Evolutionary conservation across 2,888 invertebrate species (phyloP), one percentile per base, ranked within the genome.

Genomic region (Drosophila paramelanica): DNA sequence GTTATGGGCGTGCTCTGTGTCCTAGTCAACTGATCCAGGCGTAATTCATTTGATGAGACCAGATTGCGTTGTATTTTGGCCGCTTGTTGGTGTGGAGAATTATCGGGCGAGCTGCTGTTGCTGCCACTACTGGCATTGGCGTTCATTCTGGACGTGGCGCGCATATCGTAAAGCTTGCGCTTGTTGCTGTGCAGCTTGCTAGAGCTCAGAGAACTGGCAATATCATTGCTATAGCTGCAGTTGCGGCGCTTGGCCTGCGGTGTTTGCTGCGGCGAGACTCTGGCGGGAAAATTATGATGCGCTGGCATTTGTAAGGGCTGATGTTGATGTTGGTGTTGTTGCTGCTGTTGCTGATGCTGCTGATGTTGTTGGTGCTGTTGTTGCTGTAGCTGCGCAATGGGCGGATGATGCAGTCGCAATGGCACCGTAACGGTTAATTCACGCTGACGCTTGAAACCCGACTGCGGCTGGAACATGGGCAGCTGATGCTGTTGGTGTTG

Each of bases 181-280:
- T 91, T 91, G 66, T 84, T 89, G 5, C 67, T 71, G 27, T 86
- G 86, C 8, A 76, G 38, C 6, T 81, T 76, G 60, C 92, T 92
- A 1, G 92, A 92, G 57, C 92, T 92, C 0, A 92, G 76, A 0
- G 92, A 92, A 52, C 92, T 92, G 25, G 83, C 79, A 45, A 92
- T 92, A 57, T 92, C 92, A 65, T 92, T 92, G 58, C 89, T 92
- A 42, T 88, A 90, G 69, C 77, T 91, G 61, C 88, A 91, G 36
- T 90, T 78, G 1, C 92, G 89, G 27, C 91, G 91, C 47, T 91
- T 92, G 1, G 90, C 88, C 20, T 69, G 47, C 0, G 91, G 90
- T 0, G 92, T 91, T 31, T 82, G 62, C 55, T 87, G 82, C 7
- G 61, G 70, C 2, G 75, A 67, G 4, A 50, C 45, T 17, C 20